These are phyloP conservation scores for Patella depressa DNA, from an alignment of 2,888 invertebrate species.

Conservation along the genomic window DNA sequence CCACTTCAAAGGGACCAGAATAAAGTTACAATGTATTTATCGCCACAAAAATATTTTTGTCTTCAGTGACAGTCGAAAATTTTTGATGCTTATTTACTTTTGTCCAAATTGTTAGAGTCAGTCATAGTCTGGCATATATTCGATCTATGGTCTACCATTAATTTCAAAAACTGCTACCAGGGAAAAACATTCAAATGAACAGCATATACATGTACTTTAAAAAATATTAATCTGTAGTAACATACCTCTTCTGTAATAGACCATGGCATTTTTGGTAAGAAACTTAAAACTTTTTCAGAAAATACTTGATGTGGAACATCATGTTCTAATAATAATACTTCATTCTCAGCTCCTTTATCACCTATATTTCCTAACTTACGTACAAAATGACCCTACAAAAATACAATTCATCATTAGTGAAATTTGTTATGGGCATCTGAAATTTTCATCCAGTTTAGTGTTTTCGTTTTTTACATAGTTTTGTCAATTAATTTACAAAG, in stretches of 20 bases:
- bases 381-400: conserved; percentile 88
- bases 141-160: too few relatives aligned
- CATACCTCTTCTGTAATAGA: conserved; percentile 84
- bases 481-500: too few relatives aligned
- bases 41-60: too few relatives aligned
- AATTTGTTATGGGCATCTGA: too few relatives aligned
- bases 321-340: conserved; percentile 92
- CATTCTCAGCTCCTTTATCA: conserved; percentile 95
- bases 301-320: conserved; percentile 97
- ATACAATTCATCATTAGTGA: too few relatives aligned
- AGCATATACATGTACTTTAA: not conserved
- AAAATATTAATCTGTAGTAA: conserved; percentile 15
- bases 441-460: too few relatives aligned
- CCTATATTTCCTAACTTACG: conserved; percentile 92
- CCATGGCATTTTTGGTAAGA: conserved; percentile 92
- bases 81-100: too few relatives aligned
- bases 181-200: not conserved
- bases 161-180: not conserved
- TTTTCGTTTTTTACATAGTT: too few relatives aligned
- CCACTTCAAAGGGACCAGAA: too few relatives aligned
- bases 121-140: not conserved
- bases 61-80: too few relatives aligned
- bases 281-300: conserved; percentile 92
- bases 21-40: too few relatives aligned
- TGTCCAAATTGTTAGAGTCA: too few relatives aligned